Percentiles rank a stretch among this genome's conserved stretches.
Evolutionary conservation across 53 echinoderm and acorn worm species (phyloP).

Genomic region (Glandiceps talaboti): DNA sequence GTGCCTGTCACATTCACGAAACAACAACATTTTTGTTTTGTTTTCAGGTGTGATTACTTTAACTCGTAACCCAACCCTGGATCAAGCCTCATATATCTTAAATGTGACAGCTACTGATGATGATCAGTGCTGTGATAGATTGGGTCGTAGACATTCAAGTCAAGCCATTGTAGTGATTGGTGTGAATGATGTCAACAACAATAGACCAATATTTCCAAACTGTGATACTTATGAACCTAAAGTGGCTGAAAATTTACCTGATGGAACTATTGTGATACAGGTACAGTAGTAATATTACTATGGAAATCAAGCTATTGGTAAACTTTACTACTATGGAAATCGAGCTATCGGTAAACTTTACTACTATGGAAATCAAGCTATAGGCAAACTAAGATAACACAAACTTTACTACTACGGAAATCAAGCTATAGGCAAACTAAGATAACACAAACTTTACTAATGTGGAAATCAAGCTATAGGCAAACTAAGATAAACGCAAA

Average conservation of each 20-base stretch:
- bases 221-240: slow-evolving; percentile 36
- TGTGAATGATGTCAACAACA: slow-evolving; percentile 89
- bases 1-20: too few relatives aligned
- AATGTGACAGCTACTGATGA: slow-evolving; percentile 49
- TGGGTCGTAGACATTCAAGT: not conserved
- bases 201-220: slow-evolving; percentile 55
- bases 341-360: too few relatives aligned
- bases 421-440: too few relatives aligned
- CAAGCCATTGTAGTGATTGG: slow-evolving; percentile 34
- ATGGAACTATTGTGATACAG: slow-evolving; percentile 30
- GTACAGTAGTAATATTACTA: slow-evolving; percentile 24
- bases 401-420: too few relatives aligned
- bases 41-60: slow-evolving; percentile 47
- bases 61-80: slow-evolving; percentile 8
- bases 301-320: too few relatives aligned
- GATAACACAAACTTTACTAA: too few relatives aligned
- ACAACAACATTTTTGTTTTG: too few relatives aligned
- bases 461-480: too few relatives aligned
- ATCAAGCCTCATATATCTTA: slow-evolving; percentile 40
- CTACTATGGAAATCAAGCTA: too few relatives aligned
- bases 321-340: too few relatives aligned
- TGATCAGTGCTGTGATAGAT: slow-evolving; percentile 2
- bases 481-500: too few relatives aligned
- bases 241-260: slow-evolving; percentile 29
- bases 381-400: too few relatives aligned